A percentile compares a stretch with the other conserved stretches of the same genome.
Conservation (phyloP, 2,113 vertebrate species). For the Narcine bancroftii region DNA sequence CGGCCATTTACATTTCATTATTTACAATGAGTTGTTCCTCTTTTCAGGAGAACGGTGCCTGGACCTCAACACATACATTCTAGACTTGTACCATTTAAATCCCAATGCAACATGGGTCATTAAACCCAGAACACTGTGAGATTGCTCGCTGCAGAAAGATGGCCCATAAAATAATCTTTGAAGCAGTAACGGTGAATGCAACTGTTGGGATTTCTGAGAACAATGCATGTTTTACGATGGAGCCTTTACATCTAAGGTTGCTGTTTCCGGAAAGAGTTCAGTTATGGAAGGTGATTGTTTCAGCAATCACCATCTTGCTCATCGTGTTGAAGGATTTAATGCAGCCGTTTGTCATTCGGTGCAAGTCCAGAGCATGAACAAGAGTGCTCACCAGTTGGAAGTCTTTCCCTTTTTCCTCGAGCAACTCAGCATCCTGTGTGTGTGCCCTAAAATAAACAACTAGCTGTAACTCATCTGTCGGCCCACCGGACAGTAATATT, state of each 20-base stretch:
- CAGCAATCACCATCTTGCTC: neutral
- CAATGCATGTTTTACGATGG: neutral
- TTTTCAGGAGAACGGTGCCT: slow-evolving; percentile 78
- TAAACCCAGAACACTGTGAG: slow-evolving; percentile 68
- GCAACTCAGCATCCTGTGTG: neutral
- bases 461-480: neutral
- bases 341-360: neutral
- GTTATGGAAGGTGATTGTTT: neutral
- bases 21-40: slow-evolving; percentile 31
- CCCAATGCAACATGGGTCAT: slow-evolving; percentile 89
- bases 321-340: neutral
- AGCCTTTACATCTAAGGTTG: neutral
- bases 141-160: slow-evolving; percentile 11
- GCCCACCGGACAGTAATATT: neutral
- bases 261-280: neutral
- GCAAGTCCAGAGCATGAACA: neutral
- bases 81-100: slow-evolving; percentile 81
- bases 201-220: slow-evolving; percentile 7
- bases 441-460: neutral
- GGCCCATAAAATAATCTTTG: neutral
- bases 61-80: slow-evolving; percentile 72
- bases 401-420: neutral
- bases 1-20: neutral
- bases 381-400: neutral
- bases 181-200: neutral